Base-by-base conservation (phyloP, 37 sponge, comb jelly and placozoan genomes). In the Cliona cf. orientalis region DNA sequence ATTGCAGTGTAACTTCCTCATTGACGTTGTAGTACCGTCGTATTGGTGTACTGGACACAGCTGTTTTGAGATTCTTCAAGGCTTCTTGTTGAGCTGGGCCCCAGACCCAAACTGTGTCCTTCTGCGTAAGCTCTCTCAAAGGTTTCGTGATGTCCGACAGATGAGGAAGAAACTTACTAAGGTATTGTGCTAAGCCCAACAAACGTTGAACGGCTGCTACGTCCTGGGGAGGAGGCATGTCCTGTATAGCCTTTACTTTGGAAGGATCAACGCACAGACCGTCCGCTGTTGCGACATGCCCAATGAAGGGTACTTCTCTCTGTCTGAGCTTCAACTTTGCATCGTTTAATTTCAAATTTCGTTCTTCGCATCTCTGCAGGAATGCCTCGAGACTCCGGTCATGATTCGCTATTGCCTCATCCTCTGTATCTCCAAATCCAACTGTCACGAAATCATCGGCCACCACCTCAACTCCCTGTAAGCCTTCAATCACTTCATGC, bases 211-310 rank as follows among this genome's bases (percentile, higher is more conserved):
- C 66, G 66, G 36, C 87, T 21, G 65, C 46, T 6, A 71, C 80
- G 79, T 87, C 76, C 0, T 1, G 67, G 2, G 88, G 92, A 22
- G 74, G 46, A 1, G 87, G 84, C 92, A 92, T 87, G 3, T 79
- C 76, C 42, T 41, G 34, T 5, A 92, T 83, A 9, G 83, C 92
- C 11, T 55, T 34, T 5, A 91, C 74, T 60, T 86, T 86, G 42
- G 12, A 9, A 2, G 87, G 92, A 43, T 91, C 87, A 1, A 78
- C 73, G 5, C 60, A 23, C 11, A 89, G 62, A 5, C 90, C 90
- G 0, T 84, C 58, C 19, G 37, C 69, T 31, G 72, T 71, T 42
- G 78, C 66, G 12, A 73, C 44, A 64, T 85, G 91, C 7, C 80
- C 80, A 46, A 79, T 74, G 59, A 74, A 71, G 45, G 75, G 75